Conservation (phyloP, 2,888 invertebrate species). For the Spialia ferax region DNA sequence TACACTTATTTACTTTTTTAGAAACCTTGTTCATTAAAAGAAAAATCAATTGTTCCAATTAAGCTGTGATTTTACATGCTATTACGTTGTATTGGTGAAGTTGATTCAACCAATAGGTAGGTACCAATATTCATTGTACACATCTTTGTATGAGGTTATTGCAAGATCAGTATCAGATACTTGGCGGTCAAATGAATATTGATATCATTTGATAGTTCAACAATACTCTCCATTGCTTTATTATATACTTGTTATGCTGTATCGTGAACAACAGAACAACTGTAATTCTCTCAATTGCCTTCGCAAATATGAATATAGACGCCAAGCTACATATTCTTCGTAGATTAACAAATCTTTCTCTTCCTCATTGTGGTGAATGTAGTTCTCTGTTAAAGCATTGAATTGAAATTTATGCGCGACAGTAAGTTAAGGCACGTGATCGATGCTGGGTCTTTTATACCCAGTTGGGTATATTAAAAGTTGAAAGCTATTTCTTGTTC, state of each 20-base stretch:
- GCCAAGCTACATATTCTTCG: conserved; percentile 19
- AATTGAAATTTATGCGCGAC: conserved; percentile 18
- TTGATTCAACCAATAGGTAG: no score
- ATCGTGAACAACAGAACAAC: conserved; percentile 10
- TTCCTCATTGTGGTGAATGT: conserved; percentile 30
- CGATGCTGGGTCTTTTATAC: neutral
- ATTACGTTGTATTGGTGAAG: no score
- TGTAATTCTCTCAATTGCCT: conserved; percentile 30
- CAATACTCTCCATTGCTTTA: neutral
- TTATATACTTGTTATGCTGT: neutral
- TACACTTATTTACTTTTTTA: no score
- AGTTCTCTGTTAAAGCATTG: conserved; percentile 1
- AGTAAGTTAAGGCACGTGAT: neutral
- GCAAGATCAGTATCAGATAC: neutral
- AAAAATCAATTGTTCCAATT: no score
- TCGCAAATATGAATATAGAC: conserved; percentile 25
- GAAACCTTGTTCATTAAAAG: no score
- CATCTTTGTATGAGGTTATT: neutral
- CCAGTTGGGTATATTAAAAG: no score
- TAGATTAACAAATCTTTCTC: conserved; percentile 38
- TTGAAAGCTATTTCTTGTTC: no score
- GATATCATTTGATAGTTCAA: neutral
- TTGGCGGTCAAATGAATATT: conserved; percentile 26
- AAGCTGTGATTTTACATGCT: no score
- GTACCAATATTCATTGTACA: no score